phyloP scores from a whole-genome alignment of 2,888 invertebrate genomes.

The Phoronis australis region DNA sequence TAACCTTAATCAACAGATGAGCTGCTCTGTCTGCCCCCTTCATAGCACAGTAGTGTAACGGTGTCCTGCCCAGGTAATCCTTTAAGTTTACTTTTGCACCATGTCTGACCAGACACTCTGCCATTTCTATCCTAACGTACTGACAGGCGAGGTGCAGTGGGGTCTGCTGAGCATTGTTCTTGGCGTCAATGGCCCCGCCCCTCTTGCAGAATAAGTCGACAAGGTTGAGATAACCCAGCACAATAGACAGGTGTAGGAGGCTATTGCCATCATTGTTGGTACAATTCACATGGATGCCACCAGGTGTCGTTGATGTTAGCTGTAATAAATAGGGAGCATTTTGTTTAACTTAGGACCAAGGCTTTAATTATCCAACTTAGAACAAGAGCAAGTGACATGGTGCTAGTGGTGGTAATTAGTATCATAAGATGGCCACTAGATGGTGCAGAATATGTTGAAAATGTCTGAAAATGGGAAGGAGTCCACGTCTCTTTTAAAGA shows the following conservation, averaged over 20 bases:
- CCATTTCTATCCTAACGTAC: constrained; percentile 25
- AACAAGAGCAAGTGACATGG: too few relatives aligned
- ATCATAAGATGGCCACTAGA: too few relatives aligned
- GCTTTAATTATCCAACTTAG: too few relatives aligned
- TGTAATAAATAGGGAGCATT: too few relatives aligned
- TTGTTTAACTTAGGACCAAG: too few relatives aligned
- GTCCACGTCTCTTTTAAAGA: too few relatives aligned
- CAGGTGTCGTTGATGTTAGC: too few relatives aligned
- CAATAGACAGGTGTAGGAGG: constrained; percentile 40
- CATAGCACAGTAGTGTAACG: constrained; percentile 37
- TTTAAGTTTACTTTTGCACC: constrained; percentile 29
- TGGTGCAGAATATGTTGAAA: too few relatives aligned
- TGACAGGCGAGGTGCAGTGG: constrained; percentile 43
- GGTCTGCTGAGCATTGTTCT: constrained; percentile 25
- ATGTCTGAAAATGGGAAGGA: too few relatives aligned
- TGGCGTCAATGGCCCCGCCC: constrained; percentile 34
- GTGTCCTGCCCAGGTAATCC: constrained; percentile 40
- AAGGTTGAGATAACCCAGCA: constrained; percentile 30
- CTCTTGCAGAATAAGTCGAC: constrained; percentile 30
- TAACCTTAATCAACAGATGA: background rate
- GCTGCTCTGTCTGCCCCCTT: constrained; percentile 14
- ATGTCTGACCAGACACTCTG: constrained; percentile 22
- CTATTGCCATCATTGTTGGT: constrained; percentile 34
- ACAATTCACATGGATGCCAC: too few relatives aligned
- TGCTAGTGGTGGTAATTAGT: too few relatives aligned